Evolutionary conservation across 2,113 vertebrate genomes (phyloP), one percentile per base, ranked within the genome.

Genomic region (Channa maculata): DNA sequence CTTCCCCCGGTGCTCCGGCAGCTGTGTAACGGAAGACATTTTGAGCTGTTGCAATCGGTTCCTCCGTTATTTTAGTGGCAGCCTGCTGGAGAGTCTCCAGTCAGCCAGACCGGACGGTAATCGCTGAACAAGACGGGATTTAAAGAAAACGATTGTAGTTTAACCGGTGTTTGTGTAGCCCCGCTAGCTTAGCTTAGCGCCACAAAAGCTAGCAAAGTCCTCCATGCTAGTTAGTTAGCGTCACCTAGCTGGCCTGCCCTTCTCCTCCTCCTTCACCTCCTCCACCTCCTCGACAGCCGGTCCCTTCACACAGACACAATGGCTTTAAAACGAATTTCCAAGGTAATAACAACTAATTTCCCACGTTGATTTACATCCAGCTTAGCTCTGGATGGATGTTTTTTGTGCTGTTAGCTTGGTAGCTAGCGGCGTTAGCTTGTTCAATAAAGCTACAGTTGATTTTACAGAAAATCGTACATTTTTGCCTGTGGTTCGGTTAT

Each of bases 301-400:
- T 80, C 78, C 86, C 70, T 63, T 54, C 60, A 78, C 75, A 75
- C 67, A 68, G 58, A 85, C 71, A 86, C 71, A 72, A 94, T 94
- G 93, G 93, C 93, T 83, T 91, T 94, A 86, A 94, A 94, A 88
- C 92, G 93, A 57, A 95, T 94, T 71, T 90, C 93, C 54, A 95
- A 94, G 93, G 93, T 94, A 93, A 92, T 13, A 2, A 11, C 11
- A 0, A 1, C 4, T 15, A 1, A 13, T 6, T 6, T 36, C 3
- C 38, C 2, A 12, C 9, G 24, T 24, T 24, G 24, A 0, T 50
- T 59, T 15, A 49, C 50, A 41, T 41, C 6, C 6, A 41, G 4
- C 4, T 41, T 41, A 1, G 39, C 39, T 41, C 4, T 41, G 4
- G 6, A 38, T 11, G 2, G 5, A 0, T n/a, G 11, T 68, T 39